Base-by-base conservation (phyloP, 2,113 vertebrate species). In the Gallinago undulata region DNA sequence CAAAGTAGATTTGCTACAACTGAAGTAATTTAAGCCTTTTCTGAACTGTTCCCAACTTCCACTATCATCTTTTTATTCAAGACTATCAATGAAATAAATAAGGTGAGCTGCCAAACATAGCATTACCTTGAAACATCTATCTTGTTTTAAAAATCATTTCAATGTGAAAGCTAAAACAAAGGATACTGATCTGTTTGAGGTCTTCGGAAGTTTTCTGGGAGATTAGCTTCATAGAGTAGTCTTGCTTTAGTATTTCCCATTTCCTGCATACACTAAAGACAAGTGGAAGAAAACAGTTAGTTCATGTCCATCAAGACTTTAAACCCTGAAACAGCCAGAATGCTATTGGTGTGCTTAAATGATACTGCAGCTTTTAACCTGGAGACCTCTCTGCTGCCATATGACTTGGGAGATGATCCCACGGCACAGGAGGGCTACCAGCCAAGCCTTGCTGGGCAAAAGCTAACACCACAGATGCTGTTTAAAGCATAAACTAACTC, bases 121-220 rank as follows among this genome's bases (percentile, higher is more conserved):
- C 59, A n/a, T 55, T 41, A 72, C 50, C 24, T 57, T 56, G 21
- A 86, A 89, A 82, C 11, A 79, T 56, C 62, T 57, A 76, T 66
- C 69, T 4, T 22, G n/a, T 35, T 75, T 25, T 75, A 45, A 4
- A 86, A 60, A 41, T 56, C 6, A 41, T 74, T 55, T 84, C 66
- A 90, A 43, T 27, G 31, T 59, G 76, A 92, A 77, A 94, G 41
- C 50, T 31, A 33, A 79, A 94, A 2, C 88, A 93, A 92, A 99
- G 99, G 99, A 99, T 99, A 99, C 99, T 99, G 99, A 97, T 99
- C 99, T 37, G 99, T 99, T 96, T 99, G 99, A 90, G 99, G 99
- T 95, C 99, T 98, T 98, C 98, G 98, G 97, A 99, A 99, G 96
- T 97, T 99, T 93, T 99, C 99, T 89, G 99, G 99, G 87, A 99